Conservation (phyloP, 2,888 invertebrate genomes). For the Mimas tiliae region DNA sequence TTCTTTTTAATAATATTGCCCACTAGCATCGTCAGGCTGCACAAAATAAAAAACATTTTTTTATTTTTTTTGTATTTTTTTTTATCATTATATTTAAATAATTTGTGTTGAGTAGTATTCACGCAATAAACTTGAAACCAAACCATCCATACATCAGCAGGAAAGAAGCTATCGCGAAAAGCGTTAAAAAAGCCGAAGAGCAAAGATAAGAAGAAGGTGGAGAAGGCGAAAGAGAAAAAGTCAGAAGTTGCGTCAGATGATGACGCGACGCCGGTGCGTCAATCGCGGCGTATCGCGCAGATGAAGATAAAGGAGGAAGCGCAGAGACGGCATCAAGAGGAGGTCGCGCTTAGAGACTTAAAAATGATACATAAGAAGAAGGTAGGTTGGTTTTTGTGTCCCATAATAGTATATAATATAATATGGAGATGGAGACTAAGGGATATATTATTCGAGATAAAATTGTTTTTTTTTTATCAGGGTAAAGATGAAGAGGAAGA, state of each 20-base stretch:
- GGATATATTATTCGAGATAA: background rate
- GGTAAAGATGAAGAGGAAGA: constrained; percentile 69
- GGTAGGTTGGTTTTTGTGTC: constrained; percentile 44
- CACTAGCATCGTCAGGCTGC: too few relatives aligned
- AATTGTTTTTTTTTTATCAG: constrained; percentile 12
- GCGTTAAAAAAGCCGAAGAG: constrained; percentile 42
- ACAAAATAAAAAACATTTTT: too few relatives aligned
- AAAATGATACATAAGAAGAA: constrained; percentile 87
- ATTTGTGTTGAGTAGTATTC: background rate
- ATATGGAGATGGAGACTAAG: too few relatives aligned
- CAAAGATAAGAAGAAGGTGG: constrained; percentile 36
- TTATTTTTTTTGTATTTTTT: too few relatives aligned
- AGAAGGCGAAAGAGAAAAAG: constrained; percentile 45
- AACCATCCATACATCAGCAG: constrained; percentile 52
- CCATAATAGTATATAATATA: too few relatives aligned
- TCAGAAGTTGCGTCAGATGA: constrained; percentile 49
- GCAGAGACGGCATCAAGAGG: constrained; percentile 89
- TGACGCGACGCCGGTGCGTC: constrained; percentile 86
- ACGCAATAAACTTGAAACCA: constrained; percentile 1
- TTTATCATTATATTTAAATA: background rate
- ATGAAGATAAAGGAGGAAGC: constrained; percentile 94
- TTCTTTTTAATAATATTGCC: background rate
- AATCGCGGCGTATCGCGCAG: constrained; percentile 94
- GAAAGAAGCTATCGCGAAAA: constrained; percentile 67
- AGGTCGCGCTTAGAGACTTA: constrained; percentile 87